Conservation (phyloP, 2,888 invertebrate genomes). For the Rhyacophila evoluta region DNA sequence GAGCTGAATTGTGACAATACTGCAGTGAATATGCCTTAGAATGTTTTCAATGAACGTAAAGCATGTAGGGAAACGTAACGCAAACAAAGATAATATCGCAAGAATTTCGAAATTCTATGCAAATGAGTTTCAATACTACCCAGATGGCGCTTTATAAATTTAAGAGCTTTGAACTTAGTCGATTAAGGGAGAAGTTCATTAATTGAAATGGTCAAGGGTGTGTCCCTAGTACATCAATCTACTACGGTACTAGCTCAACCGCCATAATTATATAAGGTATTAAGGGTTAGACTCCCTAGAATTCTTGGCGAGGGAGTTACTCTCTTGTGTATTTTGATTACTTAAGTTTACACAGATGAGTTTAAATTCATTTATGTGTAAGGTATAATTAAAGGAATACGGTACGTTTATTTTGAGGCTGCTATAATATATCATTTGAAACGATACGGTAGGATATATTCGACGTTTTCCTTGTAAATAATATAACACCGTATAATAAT, state of each 20-base stretch:
- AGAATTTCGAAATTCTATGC: constrained; percentile 42
- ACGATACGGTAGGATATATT: not conserved
- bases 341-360: constrained; percentile 40
- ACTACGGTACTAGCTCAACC: not conserved
- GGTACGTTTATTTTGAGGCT: not conserved
- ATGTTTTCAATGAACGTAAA: not conserved
- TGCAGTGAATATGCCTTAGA: not conserved
- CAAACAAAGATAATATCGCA: not conserved
- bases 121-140: constrained; percentile 34
- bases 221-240: constrained; percentile 25
- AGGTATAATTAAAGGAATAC: constrained; percentile 38
- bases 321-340: constrained; percentile 42
- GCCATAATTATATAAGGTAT: constrained; percentile 15
- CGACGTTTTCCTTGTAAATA: constrained; percentile 8
- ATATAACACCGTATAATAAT: not conserved
- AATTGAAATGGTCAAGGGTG: constrained; percentile 49
- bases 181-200: constrained; percentile 50
- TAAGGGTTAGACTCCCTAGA: constrained; percentile 13
- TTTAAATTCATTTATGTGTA: constrained; percentile 39
- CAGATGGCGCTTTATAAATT: constrained; percentile 7
- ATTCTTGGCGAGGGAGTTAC: constrained; percentile 35
- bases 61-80: not conserved
- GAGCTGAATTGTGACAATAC: not conserved
- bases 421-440: not conserved
- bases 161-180: constrained; percentile 34